These are phyloP conservation scores for Liasis olivaceus DNA, from an alignment of 2,797 vertebrate genomes.

Conservation along the genomic window DNA sequence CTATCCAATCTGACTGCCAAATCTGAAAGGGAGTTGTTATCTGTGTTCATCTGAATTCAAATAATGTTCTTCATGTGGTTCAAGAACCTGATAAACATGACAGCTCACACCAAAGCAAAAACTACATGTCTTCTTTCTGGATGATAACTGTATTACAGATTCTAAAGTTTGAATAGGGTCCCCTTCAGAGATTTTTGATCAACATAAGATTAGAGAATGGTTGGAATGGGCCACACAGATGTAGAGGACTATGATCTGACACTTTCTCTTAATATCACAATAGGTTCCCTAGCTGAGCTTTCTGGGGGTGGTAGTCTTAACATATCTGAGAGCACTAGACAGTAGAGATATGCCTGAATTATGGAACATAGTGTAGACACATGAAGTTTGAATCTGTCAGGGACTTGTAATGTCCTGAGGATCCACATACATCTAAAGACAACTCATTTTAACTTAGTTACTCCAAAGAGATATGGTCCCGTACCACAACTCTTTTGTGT, in stretches of 20 bases:
- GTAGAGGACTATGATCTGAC: neutral
- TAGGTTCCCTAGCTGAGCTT: neutral
- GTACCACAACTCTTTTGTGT: neutral
- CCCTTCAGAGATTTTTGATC: neutral
- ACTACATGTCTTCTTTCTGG: neutral
- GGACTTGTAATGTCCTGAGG: neutral
- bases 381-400: neutral
- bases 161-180: neutral
- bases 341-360: neutral
- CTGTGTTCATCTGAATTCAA: neutral
- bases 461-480: neutral
- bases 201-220: neutral
- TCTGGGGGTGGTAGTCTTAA: neutral
- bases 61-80: neutral
- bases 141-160: neutral
- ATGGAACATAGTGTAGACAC: neutral
- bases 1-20: neutral
- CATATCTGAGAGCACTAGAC: neutral
- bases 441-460: neutral
- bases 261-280: neutral
- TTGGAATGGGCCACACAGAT: neutral
- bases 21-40: neutral
- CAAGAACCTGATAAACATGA: neutral
- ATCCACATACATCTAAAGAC: neutral
- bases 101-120: neutral